These are phyloP conservation scores for Metopolophium dirhodum DNA, from an alignment of 1,140 invertebrate species.

Conservation along the genomic window DNA sequence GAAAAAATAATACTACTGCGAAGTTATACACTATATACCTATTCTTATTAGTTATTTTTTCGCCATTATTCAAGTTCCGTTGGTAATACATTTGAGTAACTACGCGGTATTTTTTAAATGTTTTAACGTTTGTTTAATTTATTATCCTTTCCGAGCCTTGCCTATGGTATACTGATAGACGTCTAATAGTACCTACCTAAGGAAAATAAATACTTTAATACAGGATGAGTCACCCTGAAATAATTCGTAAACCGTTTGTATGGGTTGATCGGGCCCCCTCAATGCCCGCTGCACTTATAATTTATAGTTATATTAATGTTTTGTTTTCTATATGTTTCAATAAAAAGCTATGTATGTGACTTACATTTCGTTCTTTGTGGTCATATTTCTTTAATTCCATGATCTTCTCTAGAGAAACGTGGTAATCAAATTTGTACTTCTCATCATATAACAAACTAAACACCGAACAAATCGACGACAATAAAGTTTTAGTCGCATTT, in stretches of 20 bases:
- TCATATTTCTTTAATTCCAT: constrained; percentile 17
- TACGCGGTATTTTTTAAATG: not conserved
- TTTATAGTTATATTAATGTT: not conserved
- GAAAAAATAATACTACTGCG: not conserved
- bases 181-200: not conserved
- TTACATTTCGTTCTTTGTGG: not conserved
- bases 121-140: not conserved
- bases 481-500: constrained; percentile 15
- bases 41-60: not conserved
- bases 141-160: not conserved
- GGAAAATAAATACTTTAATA: not conserved
- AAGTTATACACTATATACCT: not conserved
- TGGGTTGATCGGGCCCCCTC: too few species aligned
- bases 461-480: constrained; percentile 5
- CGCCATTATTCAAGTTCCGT: not conserved
- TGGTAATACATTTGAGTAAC: too few species aligned
- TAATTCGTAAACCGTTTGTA: too few species aligned
- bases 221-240: too few species aligned
- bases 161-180: too few species aligned
- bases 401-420: constrained; percentile 18
- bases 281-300: not conserved
- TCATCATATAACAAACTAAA: constrained; percentile 40
- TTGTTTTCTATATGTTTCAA: not conserved
- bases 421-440: constrained; percentile 39
- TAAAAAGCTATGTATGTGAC: not conserved